Evolutionary conservation across 2,888 invertebrate species (phyloP).

Genomic region (Nemurella pictetii): DNA sequence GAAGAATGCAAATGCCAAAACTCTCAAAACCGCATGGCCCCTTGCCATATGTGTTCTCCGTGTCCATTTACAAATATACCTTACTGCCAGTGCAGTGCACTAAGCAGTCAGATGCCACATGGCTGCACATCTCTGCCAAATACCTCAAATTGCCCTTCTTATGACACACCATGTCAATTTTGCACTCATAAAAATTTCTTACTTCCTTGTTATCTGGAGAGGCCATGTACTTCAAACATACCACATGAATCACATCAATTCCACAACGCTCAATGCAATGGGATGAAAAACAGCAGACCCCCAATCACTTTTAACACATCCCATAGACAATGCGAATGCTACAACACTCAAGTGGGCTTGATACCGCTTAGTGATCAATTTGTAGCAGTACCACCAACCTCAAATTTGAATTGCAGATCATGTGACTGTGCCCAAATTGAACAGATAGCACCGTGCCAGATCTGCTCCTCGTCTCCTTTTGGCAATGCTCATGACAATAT

Average conservation of each 20-base stretch:
- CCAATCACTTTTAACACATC: neutral
- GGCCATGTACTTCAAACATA: neutral
- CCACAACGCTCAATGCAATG: neutral
- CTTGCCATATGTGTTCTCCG: neutral
- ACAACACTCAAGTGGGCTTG: neutral
- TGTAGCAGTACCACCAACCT: too few relatives aligned
- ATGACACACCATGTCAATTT: neutral
- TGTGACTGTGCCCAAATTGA: neutral
- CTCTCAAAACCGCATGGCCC: neutral
- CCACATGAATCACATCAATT: neutral
- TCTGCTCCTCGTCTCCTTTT: neutral
- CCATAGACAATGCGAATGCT: neutral
- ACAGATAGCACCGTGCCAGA: neutral
- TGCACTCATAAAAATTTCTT: neutral
- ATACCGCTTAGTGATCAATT: neutral
- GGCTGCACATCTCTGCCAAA: neutral
- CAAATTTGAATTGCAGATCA: neutral
- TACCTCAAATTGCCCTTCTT: neutral
- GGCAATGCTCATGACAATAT: neutral
- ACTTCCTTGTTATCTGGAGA: neutral
- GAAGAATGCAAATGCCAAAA: neutral
- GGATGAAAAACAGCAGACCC: neutral
- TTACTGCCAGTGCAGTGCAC: neutral
- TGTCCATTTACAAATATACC: neutral
- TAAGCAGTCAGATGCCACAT: neutral